These are phyloP conservation scores for Brevimyrus niger DNA, from an alignment of 2,113 vertebrate genomes.

Conservation along the genomic window DNA sequence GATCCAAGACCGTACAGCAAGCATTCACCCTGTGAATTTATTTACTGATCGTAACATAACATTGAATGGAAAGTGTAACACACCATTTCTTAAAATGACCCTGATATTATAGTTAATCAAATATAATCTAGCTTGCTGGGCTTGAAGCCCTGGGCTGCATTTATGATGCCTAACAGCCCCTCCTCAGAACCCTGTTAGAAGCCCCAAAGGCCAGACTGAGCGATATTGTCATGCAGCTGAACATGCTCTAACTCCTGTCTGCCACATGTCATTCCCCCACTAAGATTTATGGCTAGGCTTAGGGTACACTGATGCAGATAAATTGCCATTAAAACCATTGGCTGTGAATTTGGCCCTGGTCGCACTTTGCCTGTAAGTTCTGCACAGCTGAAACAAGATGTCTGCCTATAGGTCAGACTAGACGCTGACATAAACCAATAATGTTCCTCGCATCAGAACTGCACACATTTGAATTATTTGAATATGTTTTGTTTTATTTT, in stretches of 20 bases:
- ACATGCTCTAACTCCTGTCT: neutral
- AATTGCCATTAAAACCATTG: neutral
- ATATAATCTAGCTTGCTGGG: neutral
- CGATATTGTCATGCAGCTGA: neutral
- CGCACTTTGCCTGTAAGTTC: neutral
- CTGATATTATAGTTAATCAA: neutral
- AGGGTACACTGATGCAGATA: neutral
- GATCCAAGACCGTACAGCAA: neutral
- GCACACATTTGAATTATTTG: neutral
- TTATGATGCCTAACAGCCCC: neutral
- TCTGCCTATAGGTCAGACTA: neutral
- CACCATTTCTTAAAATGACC: neutral
- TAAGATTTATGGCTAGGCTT: neutral
- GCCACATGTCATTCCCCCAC: neutral
- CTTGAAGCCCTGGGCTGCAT: neutral
- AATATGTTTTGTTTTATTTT: neutral
- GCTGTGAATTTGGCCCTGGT: neutral
- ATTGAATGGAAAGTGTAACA: neutral
- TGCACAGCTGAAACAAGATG: neutral
- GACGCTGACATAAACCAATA: neutral
- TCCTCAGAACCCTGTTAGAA: neutral
- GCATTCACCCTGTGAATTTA: neutral
- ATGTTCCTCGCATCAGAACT: neutral
- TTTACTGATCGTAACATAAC: neutral
- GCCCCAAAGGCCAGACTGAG: neutral